A percentile compares a stretch with the other conserved stretches of the same genome.
These are phyloP conservation scores for Tachyglossus aculeatus DNA, from an alignment of 2,797 vertebrate species.

Conservation along the genomic window DNA sequence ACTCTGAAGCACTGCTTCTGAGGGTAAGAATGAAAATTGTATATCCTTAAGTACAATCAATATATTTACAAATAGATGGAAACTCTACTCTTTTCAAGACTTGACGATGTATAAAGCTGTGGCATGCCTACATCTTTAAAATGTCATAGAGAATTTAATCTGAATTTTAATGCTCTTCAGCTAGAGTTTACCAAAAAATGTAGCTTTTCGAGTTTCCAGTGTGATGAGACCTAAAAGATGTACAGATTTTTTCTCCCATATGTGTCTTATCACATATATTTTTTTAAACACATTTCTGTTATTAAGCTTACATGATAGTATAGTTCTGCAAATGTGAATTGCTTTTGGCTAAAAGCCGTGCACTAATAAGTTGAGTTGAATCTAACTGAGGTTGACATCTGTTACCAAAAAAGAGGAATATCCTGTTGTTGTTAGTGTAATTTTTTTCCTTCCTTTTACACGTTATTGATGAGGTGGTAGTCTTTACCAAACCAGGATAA, in stretches of 20 bases:
- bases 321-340: conserved; percentile 74
- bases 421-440: conserved; percentile 53
- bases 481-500: conserved; percentile 40
- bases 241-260: conserved; percentile 72
- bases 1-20: conserved; percentile 39
- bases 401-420: conserved; percentile 58
- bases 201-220: conserved; percentile 58
- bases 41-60: conserved; percentile 20
- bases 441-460: conserved; percentile 46
- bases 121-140: conserved; percentile 55
- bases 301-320: conserved; percentile 78
- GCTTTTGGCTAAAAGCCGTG: conserved; percentile 79
- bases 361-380: conserved; percentile 76
- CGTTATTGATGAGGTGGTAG: conserved; percentile 38
- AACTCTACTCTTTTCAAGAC: conserved; percentile 8
- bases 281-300: conserved; percentile 71
- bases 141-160: conserved; percentile 63
- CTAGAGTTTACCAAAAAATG: conserved; percentile 57
- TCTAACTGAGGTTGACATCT: conserved; percentile 77
- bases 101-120: conserved; percentile 39
- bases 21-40: conserved; percentile 23
- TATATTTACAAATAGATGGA: conserved; percentile 26
- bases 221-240: conserved; percentile 68
- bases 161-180: conserved; percentile 63
- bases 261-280: conserved; percentile 76